Evolutionary conservation across 2,888 invertebrate species (phyloP), one percentile per base, ranked within the genome.

Genomic region (Scaptomyza polygonia): DNA sequence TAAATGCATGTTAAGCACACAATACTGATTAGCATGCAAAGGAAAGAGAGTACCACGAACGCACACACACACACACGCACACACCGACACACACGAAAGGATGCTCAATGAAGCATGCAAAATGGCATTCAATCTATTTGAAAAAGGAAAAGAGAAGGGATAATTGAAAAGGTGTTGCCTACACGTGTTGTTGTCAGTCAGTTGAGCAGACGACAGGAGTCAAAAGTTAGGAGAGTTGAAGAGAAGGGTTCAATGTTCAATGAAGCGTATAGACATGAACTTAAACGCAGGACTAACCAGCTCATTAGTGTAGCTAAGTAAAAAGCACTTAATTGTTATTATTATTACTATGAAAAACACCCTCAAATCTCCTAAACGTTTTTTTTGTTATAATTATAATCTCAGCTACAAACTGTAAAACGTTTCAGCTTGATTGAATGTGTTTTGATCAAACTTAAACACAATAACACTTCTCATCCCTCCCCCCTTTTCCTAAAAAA

Each of bases 391-490:
- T 39, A 39, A 1, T 36, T 14, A 36, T 4, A 67, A 69, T 69
- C 61, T 42, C 25, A 12, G 79, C 65, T 36, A 49, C 40, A 54
- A 51, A 43, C 21, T 58, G 43, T 45, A 72, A 67, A 72, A 55
- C 51, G 56, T 61, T 89, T 90, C 84, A 89, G 86, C 88, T 79
- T 86, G 76, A 85, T 59, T 88, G 88, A 65, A 63, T 78, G 75
- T 67, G 63, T 74, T 68, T 5, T 66, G 73, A 79, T 16, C 45
- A 51, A 32, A 18, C 29, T 58, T 18, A 16, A 5, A 42, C 36
- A 51, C 27, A 14, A 47, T 45, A 42, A 32, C 45, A 45, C 16
- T 39, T 39, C 39, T 9, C 34, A n/a, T 32, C 30, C 14, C 32
- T 21, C 48, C 48, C 48, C 12, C n/a, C 32, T 48, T 16, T 4